A percentile compares a stretch with the other conserved stretches of the same genome.
Conservation (phyloP, 2,113 vertebrate species). For the Lepus timidus region DNA sequence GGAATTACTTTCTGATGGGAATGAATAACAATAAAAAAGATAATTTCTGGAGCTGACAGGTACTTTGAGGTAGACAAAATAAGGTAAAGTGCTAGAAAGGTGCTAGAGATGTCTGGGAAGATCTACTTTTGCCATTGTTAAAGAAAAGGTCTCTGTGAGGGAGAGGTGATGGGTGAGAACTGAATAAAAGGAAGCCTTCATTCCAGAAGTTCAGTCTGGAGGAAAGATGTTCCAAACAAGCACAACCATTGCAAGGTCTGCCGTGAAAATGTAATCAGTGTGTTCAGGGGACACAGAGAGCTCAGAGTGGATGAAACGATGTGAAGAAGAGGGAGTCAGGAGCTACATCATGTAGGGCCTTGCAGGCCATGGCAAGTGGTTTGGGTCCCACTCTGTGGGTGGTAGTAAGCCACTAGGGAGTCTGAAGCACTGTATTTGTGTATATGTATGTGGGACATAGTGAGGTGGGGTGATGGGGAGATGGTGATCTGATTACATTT, state of each 20-base stretch:
- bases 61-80: neutral
- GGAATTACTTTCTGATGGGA: constrained; percentile 3
- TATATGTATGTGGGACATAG: neutral
- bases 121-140: neutral
- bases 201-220: neutral
- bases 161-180: neutral
- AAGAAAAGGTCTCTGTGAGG: neutral
- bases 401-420: neutral
- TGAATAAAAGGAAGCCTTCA: neutral
- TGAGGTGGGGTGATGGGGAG: neutral
- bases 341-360: neutral
- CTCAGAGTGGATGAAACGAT: neutral
- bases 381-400: neutral
- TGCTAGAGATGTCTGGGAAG: neutral
- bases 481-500: neutral
- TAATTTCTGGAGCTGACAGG: constrained; percentile 6
- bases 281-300: neutral
- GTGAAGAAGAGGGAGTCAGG: neutral
- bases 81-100: neutral
- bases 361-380: neutral
- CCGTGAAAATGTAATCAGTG: neutral
- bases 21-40: constrained; percentile 11
- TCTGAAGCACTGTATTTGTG: neutral
- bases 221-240: neutral
- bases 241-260: neutral